These are phyloP conservation scores for Otus scops DNA, from an alignment of 2,797 vertebrate species.

Conservation along the genomic window DNA sequence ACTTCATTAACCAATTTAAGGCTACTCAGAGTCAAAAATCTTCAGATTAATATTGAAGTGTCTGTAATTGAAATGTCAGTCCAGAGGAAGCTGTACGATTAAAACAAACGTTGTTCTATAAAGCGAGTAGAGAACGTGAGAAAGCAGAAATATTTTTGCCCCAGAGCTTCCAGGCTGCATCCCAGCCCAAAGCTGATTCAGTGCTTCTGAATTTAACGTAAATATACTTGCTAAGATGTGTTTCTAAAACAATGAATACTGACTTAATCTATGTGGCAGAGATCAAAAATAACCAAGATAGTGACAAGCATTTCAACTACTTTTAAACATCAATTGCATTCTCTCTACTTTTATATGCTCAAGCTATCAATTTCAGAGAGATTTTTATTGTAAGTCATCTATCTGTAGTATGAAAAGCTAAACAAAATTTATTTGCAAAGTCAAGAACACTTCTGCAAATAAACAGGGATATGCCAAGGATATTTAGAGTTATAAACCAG, in stretches of 20 bases:
- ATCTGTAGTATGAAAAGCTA: background rate
- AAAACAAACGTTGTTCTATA: background rate
- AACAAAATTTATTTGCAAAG: background rate
- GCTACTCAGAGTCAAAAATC: background rate
- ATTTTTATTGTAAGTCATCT: background rate
- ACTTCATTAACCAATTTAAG: background rate
- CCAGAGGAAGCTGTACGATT: slow-evolving; percentile 12
- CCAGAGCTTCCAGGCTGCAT: background rate
- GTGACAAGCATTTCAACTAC: background rate
- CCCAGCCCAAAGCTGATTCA: background rate
- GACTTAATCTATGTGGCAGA: background rate
- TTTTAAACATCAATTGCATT: background rate
- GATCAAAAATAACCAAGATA: background rate
- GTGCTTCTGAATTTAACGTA: background rate
- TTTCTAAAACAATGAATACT: background rate
- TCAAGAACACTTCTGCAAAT: background rate
- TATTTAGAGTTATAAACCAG: background rate
- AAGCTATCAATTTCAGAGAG: background rate
- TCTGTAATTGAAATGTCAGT: slow-evolving; percentile 14
- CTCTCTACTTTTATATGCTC: background rate
- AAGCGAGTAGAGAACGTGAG: background rate
- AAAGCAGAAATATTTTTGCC: background rate
- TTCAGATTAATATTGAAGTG: background rate
- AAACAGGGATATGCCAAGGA: background rate
- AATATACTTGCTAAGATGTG: background rate